phyloP scores from a whole-genome alignment of 53 echinoderm and acorn worm genomes.

The Apostichopus leukothele region DNA sequence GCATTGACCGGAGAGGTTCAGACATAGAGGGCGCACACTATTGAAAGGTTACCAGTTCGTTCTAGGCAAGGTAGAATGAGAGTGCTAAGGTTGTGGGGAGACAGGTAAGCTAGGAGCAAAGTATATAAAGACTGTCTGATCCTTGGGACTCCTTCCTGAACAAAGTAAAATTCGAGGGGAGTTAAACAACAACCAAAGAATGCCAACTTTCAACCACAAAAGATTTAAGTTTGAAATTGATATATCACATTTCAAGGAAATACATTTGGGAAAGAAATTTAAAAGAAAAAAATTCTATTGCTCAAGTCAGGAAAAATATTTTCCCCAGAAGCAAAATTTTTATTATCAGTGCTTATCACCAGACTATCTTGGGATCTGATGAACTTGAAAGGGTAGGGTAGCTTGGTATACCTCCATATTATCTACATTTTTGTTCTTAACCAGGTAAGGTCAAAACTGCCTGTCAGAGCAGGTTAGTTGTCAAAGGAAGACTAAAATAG shows the following conservation, averaged over 20 bases:
- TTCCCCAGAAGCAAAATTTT: not conserved
- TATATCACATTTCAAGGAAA: not conserved
- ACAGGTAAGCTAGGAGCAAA: too few species aligned
- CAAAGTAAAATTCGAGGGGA: too few species aligned
- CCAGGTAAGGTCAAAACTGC: not conserved
- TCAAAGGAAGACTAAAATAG: not conserved
- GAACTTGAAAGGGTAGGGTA: not conserved
- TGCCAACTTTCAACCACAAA: not conserved
- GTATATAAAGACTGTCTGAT: too few species aligned
- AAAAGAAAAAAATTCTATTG: not conserved
- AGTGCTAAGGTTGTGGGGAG: too few species aligned
- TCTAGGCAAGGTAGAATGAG: too few species aligned
- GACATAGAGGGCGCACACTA: too few species aligned
- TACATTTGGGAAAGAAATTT: not conserved
- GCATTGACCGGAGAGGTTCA: too few species aligned
- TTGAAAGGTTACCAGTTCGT: too few species aligned
- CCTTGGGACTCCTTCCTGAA: too few species aligned
- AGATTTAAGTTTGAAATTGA: not conserved
- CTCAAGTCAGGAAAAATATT: not conserved
- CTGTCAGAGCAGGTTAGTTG: not conserved
- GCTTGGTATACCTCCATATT: not conserved
- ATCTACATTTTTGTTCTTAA: not conserved
- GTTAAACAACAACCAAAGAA: not conserved
- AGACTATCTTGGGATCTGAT: not conserved
- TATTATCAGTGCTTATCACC: not conserved